Conservation (phyloP, 1,140 invertebrate species). For the Leucophenga varia region DNA sequence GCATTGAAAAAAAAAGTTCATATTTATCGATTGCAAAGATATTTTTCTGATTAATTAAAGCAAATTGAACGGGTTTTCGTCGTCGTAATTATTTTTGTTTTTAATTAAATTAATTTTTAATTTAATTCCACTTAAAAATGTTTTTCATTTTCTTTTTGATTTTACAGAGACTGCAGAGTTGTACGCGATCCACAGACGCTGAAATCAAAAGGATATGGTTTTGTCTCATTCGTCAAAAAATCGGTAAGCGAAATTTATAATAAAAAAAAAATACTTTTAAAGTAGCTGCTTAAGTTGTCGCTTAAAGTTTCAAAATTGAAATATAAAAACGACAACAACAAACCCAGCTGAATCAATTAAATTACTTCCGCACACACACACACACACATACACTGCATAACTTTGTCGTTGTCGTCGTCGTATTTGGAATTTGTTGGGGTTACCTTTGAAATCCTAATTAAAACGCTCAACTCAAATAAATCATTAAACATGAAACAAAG, state of each 20-base stretch:
- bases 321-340: no score
- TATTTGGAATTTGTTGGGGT: no score
- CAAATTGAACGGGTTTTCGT: slow-evolving; percentile 10
- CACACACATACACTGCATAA: no score
- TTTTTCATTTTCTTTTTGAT: slow-evolving; percentile 18
- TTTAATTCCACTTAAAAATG: no score
- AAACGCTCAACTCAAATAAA: slow-evolving; percentile 23
- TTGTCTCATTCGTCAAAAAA: slow-evolving; percentile 99
- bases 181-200: slow-evolving; percentile 97
- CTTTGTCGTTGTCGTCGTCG: no score
- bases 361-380: no score
- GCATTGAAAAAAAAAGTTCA: no score
- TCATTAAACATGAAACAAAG: not conserved
- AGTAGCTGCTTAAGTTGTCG: no score
- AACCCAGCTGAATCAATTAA: no score
- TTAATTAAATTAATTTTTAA: slow-evolving; percentile 13
- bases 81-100: not conserved
- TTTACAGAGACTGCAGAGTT: slow-evolving; percentile 95
- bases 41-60: slow-evolving; percentile 23
- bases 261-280: not conserved
- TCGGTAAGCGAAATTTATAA: slow-evolving; percentile 82
- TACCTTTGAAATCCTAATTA: slow-evolving; percentile 31
- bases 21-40: slow-evolving; percentile 16
- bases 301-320: no score
- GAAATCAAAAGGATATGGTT: slow-evolving; percentile 99